phyloP scores from a whole-genome alignment of 2,888 invertebrate species.

The Rhopalosiphum nymphaeae region DNA sequence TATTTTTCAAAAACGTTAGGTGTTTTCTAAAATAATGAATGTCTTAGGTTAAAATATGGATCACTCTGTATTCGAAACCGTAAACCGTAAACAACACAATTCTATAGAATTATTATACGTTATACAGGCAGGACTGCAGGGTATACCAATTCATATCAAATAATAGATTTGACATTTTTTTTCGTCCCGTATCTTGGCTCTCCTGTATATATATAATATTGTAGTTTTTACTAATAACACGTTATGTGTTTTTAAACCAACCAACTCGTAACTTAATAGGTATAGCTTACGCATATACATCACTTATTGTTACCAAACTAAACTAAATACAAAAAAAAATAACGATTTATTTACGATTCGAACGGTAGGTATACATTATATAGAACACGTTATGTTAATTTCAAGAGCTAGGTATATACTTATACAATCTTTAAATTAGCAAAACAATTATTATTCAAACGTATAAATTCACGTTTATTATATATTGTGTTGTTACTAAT shows the following conservation, averaged over 20 bases:
- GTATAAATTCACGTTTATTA: conserved; percentile 12
- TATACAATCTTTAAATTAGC: conserved; percentile 38
- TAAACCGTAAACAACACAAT: too few relatives aligned
- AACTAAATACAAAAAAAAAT: not conserved
- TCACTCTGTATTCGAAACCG: too few relatives aligned
- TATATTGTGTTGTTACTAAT: conserved; percentile 47
- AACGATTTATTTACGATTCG: not conserved
- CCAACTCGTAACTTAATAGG: too few relatives aligned
- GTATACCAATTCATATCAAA: too few relatives aligned
- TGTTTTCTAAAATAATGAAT: too few relatives aligned
- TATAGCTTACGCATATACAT: not conserved
- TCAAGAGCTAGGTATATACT: not conserved
- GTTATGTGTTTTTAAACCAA: not conserved
- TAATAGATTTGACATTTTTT: too few relatives aligned
- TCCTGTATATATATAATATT: not conserved
- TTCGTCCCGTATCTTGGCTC: too few relatives aligned
- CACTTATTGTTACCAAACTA: not conserved
- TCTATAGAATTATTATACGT: too few relatives aligned
- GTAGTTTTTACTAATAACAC: not conserved
- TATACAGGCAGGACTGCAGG: too few relatives aligned
- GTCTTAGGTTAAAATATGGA: too few relatives aligned
- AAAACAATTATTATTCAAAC: conserved; percentile 29
- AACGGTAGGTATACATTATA: not conserved
- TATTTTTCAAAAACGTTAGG: too few relatives aligned
- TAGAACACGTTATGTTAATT: conserved; percentile 53